Percentiles rank a stretch among this genome's conserved stretches.
Evolutionary conservation across 2,888 invertebrate species (phyloP).

Genomic region (Ophion ventricosus): DNA sequence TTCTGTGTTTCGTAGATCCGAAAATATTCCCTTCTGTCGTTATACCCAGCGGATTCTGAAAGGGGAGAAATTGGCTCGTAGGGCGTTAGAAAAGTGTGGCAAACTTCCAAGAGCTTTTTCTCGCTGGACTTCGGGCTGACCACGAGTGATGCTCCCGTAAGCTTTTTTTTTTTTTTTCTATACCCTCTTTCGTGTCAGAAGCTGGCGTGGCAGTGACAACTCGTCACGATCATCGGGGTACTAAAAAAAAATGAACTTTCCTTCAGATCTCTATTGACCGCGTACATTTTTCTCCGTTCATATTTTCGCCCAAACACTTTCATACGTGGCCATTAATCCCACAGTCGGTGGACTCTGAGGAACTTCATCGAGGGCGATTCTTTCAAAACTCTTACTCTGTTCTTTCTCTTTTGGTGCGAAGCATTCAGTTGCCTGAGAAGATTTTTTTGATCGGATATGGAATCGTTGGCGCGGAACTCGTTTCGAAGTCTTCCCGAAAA

Average conservation of each 20-base stretch:
- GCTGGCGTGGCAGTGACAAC: constrained; percentile 19
- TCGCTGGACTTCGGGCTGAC: constrained; percentile 20
- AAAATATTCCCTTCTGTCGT: constrained; percentile 14
- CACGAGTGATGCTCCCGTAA: constrained; percentile 32
- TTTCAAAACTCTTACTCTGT: neutral
- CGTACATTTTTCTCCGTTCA: constrained; percentile 6
- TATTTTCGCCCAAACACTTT: neutral
- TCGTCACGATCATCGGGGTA: neutral
- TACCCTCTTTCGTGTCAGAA: neutral
- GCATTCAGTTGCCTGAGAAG: neutral
- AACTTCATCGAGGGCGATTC: neutral
- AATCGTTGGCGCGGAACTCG: neutral
- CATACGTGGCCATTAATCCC: neutral
- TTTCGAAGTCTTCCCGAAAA: no score
- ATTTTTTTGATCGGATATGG: neutral
- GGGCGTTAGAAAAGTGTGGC: constrained; percentile 45
- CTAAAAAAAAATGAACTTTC: neutral
- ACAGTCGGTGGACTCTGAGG: neutral
- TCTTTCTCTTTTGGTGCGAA: neutral
- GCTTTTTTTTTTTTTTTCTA: neutral
- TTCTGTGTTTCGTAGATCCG: constrained; percentile 22
- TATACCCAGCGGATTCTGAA: constrained; percentile 10
- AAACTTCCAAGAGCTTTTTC: constrained; percentile 50
- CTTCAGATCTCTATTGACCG: neutral
- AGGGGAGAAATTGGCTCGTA: constrained; percentile 31